These are phyloP conservation scores for Nylanderia fulva DNA, from an alignment of 1,140 invertebrate genomes.

Conservation along the genomic window DNA sequence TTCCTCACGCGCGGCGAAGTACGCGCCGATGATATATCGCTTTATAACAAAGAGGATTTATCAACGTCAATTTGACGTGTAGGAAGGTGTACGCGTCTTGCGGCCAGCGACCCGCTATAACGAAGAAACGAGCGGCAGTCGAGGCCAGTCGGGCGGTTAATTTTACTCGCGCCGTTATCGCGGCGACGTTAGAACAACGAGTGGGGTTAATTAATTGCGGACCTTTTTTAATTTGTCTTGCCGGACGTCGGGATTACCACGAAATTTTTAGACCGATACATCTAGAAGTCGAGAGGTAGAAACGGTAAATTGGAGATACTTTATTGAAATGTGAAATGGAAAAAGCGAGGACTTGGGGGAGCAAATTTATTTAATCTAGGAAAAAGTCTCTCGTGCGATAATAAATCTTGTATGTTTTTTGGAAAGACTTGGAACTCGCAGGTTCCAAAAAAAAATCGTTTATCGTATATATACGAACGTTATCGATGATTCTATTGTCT, in stretches of 20 bases:
- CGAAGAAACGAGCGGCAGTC: slow-evolving; percentile 20
- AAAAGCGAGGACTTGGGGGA: too few species aligned
- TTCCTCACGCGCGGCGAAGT: slow-evolving; percentile 37
- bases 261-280: slow-evolving; percentile 52
- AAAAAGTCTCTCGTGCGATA: slow-evolving; percentile 1
- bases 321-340: slow-evolving; percentile 35
- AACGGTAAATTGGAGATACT: slow-evolving; percentile 30
- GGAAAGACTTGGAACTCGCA: background rate
- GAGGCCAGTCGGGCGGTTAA: slow-evolving; percentile 50
- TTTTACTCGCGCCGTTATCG: slow-evolving; percentile 62
- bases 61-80: slow-evolving; percentile 75
- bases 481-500: background rate
- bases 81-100: slow-evolving; percentile 52
- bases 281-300: slow-evolving; percentile 17
- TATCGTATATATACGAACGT: background rate
- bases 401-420: background rate
- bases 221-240: slow-evolving; percentile 52
- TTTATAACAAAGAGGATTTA: slow-evolving; percentile 76
- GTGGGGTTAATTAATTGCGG: slow-evolving; percentile 67
- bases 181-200: slow-evolving; percentile 52
- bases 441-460: background rate
- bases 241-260: slow-evolving; percentile 23
- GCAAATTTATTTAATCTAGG: slow-evolving; percentile 44
- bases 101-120: slow-evolving; percentile 26
- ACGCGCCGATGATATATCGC: slow-evolving; percentile 70